These are phyloP conservation scores for Diorhabda sublineata DNA, from an alignment of 1,140 invertebrate genomes.

Conservation along the genomic window DNA sequence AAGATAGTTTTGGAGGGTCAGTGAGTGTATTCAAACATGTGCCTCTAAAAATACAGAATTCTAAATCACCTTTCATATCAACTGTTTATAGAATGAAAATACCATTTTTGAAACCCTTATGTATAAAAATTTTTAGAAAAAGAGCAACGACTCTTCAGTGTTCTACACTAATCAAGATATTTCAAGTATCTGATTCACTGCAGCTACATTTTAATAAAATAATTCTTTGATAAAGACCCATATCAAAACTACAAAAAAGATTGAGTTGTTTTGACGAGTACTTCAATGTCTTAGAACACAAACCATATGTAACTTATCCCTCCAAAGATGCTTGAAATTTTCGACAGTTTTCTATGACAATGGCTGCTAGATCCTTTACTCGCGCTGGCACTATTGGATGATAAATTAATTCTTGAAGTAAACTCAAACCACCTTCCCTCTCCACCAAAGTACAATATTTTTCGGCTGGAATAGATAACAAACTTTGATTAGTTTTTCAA, in stretches of 20 bases:
- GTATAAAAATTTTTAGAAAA: too few species aligned
- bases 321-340: slow-evolving; percentile 33
- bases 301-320: slow-evolving; percentile 11
- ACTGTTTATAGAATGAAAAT: too few species aligned
- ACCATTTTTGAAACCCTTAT: too few species aligned
- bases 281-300: slow-evolving; percentile 11
- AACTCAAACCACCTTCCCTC: slow-evolving; percentile 75
- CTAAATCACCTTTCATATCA: too few species aligned
- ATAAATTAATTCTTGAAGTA: slow-evolving; percentile 65
- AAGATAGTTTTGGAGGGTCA: too few species aligned
- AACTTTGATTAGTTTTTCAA: too few species aligned
- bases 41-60: too few species aligned
- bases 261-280: slow-evolving; percentile 20
- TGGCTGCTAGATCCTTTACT: slow-evolving; percentile 63
- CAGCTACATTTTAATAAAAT: background rate
- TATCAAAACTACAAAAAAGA: slow-evolving; percentile 10
- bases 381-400: slow-evolving; percentile 57
- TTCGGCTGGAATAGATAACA: slow-evolving; percentile 53
- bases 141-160: too few species aligned
- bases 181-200: too few species aligned
- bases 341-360: slow-evolving; percentile 63
- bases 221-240: background rate
- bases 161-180: too few species aligned
- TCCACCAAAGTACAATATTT: slow-evolving; percentile 89
- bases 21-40: too few species aligned